Conservation (phyloP, 2,113 vertebrate genomes). For the Strix uralensis region DNA sequence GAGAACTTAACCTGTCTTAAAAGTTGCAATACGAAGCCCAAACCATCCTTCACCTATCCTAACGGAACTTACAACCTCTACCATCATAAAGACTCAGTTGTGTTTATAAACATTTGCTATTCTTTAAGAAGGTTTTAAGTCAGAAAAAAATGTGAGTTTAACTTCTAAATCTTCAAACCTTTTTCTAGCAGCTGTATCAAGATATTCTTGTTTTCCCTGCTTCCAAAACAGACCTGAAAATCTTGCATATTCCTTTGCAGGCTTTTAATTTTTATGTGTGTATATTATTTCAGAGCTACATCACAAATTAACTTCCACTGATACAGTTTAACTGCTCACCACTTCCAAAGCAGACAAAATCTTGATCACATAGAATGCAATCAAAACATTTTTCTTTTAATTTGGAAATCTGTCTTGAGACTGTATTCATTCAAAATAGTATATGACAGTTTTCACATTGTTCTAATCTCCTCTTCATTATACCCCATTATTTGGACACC, state of each 20-base stretch:
- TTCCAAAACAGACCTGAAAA: neutral
- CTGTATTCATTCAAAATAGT: neutral
- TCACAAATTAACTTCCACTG: neutral
- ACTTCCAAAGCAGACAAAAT: neutral
- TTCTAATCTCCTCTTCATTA: neutral
- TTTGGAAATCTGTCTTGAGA: neutral
- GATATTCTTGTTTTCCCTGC: neutral
- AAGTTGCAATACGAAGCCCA: neutral
- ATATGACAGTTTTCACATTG: neutral
- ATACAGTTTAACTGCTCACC: neutral
- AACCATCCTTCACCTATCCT: neutral
- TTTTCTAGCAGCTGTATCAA: neutral
- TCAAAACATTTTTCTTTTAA: conserved; percentile 22
- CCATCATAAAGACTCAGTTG: neutral
- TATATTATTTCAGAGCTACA: neutral
- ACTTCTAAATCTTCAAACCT: neutral
- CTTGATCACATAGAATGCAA: neutral
- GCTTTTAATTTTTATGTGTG: neutral
- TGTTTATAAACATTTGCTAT: neutral
- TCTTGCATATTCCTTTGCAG: neutral
- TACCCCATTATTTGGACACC: neutral
- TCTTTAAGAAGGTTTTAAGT: neutral
- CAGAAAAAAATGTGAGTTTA: neutral
- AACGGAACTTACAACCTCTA: neutral
- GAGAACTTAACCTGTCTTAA: neutral